Conservation (phyloP, 2,888 invertebrate genomes). For the Andrena marginata region DNA sequence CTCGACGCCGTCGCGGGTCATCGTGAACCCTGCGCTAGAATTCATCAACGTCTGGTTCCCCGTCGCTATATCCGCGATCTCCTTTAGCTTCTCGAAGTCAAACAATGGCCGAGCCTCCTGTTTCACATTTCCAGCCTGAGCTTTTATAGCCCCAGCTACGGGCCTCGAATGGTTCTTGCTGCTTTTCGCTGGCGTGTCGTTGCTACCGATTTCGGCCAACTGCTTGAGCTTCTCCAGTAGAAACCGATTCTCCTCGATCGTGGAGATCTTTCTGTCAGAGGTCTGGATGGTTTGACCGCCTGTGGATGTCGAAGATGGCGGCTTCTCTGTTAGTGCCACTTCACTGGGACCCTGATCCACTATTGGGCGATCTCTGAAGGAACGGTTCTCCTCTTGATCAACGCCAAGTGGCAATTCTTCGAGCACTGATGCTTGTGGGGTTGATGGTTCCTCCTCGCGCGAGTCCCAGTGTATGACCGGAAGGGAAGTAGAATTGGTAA, state of each 20-base stretch:
- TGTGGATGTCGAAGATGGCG: conserved; percentile 29
- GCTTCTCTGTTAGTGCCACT: conserved; percentile 47
- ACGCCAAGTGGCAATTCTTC: background rate
- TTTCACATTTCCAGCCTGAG: background rate
- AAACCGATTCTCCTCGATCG: conserved; percentile 70
- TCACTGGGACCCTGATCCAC: conserved; percentile 25
- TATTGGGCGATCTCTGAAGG: conserved; percentile 50
- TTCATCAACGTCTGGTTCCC: conserved; percentile 75
- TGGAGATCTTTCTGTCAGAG: conserved; percentile 78
- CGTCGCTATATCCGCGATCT: conserved; percentile 78
- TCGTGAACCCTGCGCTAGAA: conserved; percentile 85
- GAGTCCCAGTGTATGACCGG: conserved; percentile 55
- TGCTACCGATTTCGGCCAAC: conserved; percentile 75
- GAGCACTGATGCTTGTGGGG: background rate
- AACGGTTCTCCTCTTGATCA: conserved; percentile 62
- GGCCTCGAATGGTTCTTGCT: conserved; percentile 49
- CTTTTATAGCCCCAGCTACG: background rate
- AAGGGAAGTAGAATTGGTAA: conserved; percentile 73
- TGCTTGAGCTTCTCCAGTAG: conserved; percentile 78
- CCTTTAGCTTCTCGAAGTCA: conserved; percentile 78
- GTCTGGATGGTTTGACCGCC: conserved; percentile 64
- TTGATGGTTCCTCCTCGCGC: conserved; percentile 4
- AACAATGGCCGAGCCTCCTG: conserved; percentile 25
- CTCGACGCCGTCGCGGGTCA: conserved; percentile 89
- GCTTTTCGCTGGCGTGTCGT: conserved; percentile 59